These are phyloP conservation scores for Bradypodion ventrale DNA, from an alignment of 2,797 vertebrate genomes.

Conservation along the genomic window DNA sequence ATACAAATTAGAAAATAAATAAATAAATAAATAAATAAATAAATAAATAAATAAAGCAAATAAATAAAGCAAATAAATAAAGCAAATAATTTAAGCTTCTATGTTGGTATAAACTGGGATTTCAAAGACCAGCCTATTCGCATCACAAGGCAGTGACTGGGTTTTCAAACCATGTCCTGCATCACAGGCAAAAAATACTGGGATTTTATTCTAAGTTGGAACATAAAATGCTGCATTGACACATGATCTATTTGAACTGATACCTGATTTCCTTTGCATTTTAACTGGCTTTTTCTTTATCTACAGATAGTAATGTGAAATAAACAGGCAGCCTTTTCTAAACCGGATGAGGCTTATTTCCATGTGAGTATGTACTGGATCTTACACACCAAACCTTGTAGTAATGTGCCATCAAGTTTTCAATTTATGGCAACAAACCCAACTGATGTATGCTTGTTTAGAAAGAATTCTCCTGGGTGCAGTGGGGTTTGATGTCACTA, in stretches of 20 bases:
- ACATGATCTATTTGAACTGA: neutral
- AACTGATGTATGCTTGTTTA: neutral
- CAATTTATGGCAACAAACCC: no score
- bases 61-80: no score
- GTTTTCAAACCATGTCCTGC: neutral
- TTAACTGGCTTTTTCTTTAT: neutral
- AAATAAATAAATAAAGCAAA: no score
- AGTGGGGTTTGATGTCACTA: no score
- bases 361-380: neutral
- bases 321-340: neutral
- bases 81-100: neutral
- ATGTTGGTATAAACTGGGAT: neutral
- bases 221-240: neutral
- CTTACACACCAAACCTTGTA: no score
- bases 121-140: neutral
- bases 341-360: neutral
- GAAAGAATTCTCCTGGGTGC: neutral
- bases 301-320: neutral
- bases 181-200: neutral
- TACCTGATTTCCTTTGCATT: neutral
- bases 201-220: neutral
- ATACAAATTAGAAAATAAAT: no score
- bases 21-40: no score
- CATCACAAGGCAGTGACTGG: neutral
- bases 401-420: no score